A percentile compares a stretch with the other conserved stretches of the same genome.
Conservation (phyloP, 2,888 invertebrate genomes). For the Aplocera efformata region DNA sequence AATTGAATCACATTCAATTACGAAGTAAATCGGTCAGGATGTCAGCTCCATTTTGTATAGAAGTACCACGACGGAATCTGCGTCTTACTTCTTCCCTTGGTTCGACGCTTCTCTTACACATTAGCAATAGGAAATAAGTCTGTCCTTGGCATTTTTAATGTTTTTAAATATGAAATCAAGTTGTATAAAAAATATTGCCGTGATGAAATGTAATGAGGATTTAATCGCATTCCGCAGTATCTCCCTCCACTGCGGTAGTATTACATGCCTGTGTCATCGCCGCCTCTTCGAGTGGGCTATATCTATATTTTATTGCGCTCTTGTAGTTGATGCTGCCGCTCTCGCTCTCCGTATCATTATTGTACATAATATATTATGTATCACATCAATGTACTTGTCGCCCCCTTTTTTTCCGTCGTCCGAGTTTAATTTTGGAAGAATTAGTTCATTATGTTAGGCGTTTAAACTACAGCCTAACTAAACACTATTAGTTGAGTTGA, state of each 20-base stretch:
- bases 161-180: slow-evolving; percentile 37
- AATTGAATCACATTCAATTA: slow-evolving; percentile 62
- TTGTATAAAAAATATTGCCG: slow-evolving; percentile 39
- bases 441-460: no score
- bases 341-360: slow-evolving; percentile 4
- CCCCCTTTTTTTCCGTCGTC: slow-evolving; percentile 1
- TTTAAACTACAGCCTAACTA: no score
- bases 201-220: slow-evolving; percentile 59
- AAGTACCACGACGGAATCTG: slow-evolving; percentile 25
- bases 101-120: slow-evolving; percentile 7
- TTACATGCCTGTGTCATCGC: slow-evolving; percentile 43
- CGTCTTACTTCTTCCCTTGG: slow-evolving; percentile 27
- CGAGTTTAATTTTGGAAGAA: no score
- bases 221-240: slow-evolving; percentile 67
- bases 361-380: no score
- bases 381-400: slow-evolving; percentile 9
- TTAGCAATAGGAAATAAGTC: neutral
- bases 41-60: slow-evolving; percentile 38
- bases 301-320: slow-evolving; percentile 41
- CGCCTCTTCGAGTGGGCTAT: slow-evolving; percentile 41
- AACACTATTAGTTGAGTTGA: slow-evolving; percentile 15
- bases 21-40: slow-evolving; percentile 55
- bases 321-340: slow-evolving; percentile 5
- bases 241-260: slow-evolving; percentile 43
- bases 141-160: slow-evolving; percentile 16